Evolutionary conservation across 2,113 vertebrate genomes (phyloP).

Genomic region (Ameiurus melas): DNA sequence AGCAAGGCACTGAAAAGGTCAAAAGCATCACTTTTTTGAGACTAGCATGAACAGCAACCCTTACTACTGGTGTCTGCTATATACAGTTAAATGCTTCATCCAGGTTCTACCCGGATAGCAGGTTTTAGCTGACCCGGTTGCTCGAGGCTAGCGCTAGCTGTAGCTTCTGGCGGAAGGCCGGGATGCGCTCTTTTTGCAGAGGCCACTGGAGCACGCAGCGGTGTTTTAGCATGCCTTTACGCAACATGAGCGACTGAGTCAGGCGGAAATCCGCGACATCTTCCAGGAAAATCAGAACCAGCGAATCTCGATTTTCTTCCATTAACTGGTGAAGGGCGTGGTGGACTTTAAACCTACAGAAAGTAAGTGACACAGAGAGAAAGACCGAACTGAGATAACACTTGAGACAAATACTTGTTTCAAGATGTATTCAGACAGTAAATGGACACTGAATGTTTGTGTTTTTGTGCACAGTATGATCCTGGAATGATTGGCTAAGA

Average conservation of each 20-base stretch:
- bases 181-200: slow-evolving; percentile 78
- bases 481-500: neutral
- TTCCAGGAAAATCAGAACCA: slow-evolving; percentile 88
- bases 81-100: neutral
- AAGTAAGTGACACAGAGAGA: neutral
- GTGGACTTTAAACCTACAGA: slow-evolving; percentile 84
- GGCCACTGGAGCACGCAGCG: slow-evolving; percentile 88
- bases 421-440: neutral
- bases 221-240: slow-evolving; percentile 88
- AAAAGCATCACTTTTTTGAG: neutral
- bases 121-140: slow-evolving; percentile 61
- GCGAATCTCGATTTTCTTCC: slow-evolving; percentile 87
- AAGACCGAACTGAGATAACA: neutral
- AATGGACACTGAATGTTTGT: neutral
- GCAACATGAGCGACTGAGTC: slow-evolving; percentile 79
- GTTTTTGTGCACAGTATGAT: neutral
- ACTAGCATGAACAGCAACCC: neutral
- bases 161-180: slow-evolving; percentile 84
- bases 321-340: slow-evolving; percentile 89
- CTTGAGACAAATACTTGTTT: neutral
- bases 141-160: slow-evolving; percentile 83
- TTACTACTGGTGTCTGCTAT: neutral
- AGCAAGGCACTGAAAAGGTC: neutral
- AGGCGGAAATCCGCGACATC: slow-evolving; percentile 89
- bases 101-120: neutral